Evolutionary conservation across 1,140 invertebrate species (phyloP).

Genomic region (Brachionus calyciflorus): DNA sequence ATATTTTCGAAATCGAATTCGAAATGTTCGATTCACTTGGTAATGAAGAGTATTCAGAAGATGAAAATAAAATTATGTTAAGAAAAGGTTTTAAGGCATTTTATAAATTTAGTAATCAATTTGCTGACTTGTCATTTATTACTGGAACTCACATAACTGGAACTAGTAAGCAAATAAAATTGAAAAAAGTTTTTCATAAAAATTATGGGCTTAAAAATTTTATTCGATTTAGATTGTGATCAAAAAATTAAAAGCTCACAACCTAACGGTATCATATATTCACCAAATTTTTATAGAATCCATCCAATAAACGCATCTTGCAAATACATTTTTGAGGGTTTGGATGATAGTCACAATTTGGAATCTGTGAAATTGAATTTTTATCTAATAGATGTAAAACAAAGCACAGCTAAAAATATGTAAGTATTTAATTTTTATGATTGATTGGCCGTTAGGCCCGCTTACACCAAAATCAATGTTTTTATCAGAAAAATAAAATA

Average conservation of each 20-base stretch:
- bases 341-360: constrained; percentile 21
- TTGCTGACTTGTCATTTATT: constrained; percentile 33
- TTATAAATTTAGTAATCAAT: constrained; percentile 45
- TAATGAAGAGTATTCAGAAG: constrained; percentile 24
- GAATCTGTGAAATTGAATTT: constrained; percentile 29
- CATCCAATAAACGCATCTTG: constrained; percentile 22
- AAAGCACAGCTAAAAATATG: constrained; percentile 26
- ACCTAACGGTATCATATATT: constrained; percentile 34
- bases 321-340: constrained; percentile 29
- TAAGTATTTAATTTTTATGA: not conserved
- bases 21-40: constrained; percentile 44
- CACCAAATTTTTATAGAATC: constrained; percentile 30
- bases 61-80: constrained; percentile 22
- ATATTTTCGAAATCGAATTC: constrained; percentile 24
- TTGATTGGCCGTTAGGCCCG: too few species aligned
- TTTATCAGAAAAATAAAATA: too few species aligned
- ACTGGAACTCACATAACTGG: constrained; percentile 32
- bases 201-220: not conserved
- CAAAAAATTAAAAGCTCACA: constrained; percentile 20
- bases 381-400: constrained; percentile 27
- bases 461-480: too few species aligned
- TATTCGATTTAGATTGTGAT: constrained; percentile 45
- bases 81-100: constrained; percentile 44
- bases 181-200: not conserved
- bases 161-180: constrained; percentile 1